Base-by-base conservation (phyloP, 2,888 invertebrate species). In the Hydropsyche betteni region DNA sequence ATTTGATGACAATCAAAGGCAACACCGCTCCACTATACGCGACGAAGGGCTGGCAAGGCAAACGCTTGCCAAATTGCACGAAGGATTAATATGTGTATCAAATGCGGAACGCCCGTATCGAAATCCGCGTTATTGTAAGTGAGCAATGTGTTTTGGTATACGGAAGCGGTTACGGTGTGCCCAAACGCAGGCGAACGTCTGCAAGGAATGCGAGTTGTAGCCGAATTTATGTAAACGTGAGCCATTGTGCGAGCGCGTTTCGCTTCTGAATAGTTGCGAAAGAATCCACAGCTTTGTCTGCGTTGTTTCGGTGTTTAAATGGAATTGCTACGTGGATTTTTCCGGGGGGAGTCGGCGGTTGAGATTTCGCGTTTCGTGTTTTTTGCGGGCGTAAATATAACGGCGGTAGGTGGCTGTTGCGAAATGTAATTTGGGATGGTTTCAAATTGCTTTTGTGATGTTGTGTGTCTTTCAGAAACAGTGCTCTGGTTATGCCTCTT, bases 1-100 rank as follows among this genome's bases (percentile, higher is more conserved):
- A 55, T 58, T 55, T 36, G 72, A 61, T 72, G 72, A 58, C 72
- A 61, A 72, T 72, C 64, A 64, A 64, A 64, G 64, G 64, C 64
- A 64, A 64, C 64, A 64, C 64, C 33, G 64, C 24, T 24, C 24
- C 24, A 24, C 24, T 24, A 24, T 24, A 24, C 3, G 44, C 44
- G 44, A 44, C 44, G 44, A 44, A 24, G 24, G 24, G 24, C 24
- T 16, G 33, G 61, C 64, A 64, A 64, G 24, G 64, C 36, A 64
- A 36, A 36, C 64, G 64, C 33, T 61, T 61, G 64, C 64, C 64
- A 64, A 64, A 64, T 64, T 64, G 64, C 64, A 36, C 33, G 36
- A 24, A 12, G 64, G 64, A 64, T 64, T 64, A 64, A 64, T 64
- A 64, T 36, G 12, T 36, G 44, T 10, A 6, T 24, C 24, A 24